phyloP scores from a whole-genome alignment of 1,140 invertebrate genomes.

The Fopius arisanus region DNA sequence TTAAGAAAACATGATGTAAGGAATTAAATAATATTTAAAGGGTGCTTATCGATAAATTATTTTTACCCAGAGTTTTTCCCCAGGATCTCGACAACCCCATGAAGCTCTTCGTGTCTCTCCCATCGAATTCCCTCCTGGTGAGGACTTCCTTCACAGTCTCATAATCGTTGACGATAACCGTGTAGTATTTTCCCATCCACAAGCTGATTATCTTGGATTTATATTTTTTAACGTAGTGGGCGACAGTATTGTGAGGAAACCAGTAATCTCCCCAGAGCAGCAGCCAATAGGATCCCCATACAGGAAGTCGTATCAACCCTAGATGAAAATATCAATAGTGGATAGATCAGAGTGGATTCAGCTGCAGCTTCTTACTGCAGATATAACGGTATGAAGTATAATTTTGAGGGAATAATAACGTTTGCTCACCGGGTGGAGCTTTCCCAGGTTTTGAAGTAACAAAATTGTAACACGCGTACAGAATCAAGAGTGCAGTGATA shows the following conservation, averaged over 20 bases:
- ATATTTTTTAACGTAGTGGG: constrained; percentile 48
- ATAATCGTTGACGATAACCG: constrained; percentile 54
- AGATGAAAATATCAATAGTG: neutral
- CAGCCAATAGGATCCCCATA: constrained; percentile 49
- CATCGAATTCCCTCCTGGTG: constrained; percentile 57
- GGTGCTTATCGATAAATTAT: neutral
- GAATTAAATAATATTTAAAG: too few relatives aligned
- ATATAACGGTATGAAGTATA: too few relatives aligned
- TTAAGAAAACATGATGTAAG: too few relatives aligned
- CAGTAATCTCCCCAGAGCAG: constrained; percentile 45
- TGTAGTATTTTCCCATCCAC: constrained; percentile 52
- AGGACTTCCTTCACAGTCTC: constrained; percentile 58
- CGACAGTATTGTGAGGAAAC: constrained; percentile 38
- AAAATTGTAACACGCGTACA: constrained; percentile 36
- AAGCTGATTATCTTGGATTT: constrained; percentile 62
- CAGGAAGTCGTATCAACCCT: constrained; percentile 38
- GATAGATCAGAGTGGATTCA: neutral
- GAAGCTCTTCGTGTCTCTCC: constrained; percentile 44
- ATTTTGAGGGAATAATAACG: neutral
- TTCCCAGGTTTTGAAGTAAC: constrained; percentile 33
- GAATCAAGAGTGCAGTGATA: constrained; percentile 16
- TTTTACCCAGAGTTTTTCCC: constrained; percentile 52
- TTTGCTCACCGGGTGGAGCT: constrained; percentile 42
- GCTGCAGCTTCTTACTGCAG: too few relatives aligned
- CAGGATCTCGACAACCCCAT: constrained; percentile 42